Conservation (phyloP, 2,113 vertebrate genomes). For the Polyodon spathula region DNA sequence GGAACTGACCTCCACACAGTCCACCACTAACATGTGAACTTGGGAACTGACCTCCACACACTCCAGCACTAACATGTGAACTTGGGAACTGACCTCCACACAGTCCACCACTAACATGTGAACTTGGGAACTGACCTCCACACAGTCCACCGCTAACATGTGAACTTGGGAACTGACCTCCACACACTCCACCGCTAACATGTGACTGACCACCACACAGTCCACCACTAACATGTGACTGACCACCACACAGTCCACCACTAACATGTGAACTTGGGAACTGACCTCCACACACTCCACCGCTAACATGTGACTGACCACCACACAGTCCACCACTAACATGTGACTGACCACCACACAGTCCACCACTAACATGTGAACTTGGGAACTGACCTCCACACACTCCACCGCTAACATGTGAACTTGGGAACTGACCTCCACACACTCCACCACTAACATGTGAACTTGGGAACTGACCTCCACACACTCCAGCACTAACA, state of each 20-base stretch:
- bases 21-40: not conserved
- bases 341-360: not conserved
- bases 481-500: not conserved
- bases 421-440: not conserved
- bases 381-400: too few relatives aligned
- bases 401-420: too few relatives aligned
- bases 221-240: too few relatives aligned
- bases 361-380: not conserved
- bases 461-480: too few relatives aligned
- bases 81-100: not conserved
- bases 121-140: too few relatives aligned
- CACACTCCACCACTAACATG: not conserved
- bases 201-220: not conserved
- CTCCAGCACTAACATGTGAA: too few relatives aligned
- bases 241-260: not conserved
- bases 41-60: too few relatives aligned
- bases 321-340: not conserved
- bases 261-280: not conserved
- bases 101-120: not conserved
- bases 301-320: too few relatives aligned
- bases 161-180: not conserved
- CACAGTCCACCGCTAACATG: not conserved
- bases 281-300: too few relatives aligned
- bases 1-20: not conserved
- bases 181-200: too few relatives aligned